Evolutionary conservation across 2,797 vertebrate species (phyloP).

Genomic region (Antennarius maculatus): DNA sequence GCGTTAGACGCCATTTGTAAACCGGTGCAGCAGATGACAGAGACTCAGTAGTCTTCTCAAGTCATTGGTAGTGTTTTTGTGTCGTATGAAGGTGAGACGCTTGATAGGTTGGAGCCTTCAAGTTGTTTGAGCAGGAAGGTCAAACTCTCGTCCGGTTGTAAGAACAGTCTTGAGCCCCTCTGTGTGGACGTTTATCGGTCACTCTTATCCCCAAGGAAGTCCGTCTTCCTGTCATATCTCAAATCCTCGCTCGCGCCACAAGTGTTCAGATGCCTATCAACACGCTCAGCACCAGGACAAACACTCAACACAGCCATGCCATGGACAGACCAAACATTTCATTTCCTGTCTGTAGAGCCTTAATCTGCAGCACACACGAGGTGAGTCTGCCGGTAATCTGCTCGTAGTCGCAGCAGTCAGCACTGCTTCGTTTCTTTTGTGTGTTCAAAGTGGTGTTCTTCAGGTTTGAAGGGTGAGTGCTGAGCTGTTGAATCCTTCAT

Average conservation of each 20-base stretch:
- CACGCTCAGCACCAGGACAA: slow-evolving; percentile 50
- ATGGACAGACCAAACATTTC: slow-evolving; percentile 54
- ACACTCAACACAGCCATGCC: slow-evolving; percentile 26
- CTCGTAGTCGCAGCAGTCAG: slow-evolving; percentile 9
- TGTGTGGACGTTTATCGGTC: slow-evolving; percentile 44
- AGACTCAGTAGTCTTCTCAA: background rate
- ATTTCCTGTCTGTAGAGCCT: slow-evolving; percentile 52
- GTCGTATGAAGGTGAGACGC: slow-evolving; percentile 25
- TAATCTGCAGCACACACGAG: slow-evolving; percentile 37
- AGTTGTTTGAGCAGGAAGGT: slow-evolving; percentile 48
- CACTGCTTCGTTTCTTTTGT: slow-evolving; percentile 2
- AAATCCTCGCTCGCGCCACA: slow-evolving; percentile 20
- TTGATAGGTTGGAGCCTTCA: slow-evolving; percentile 37
- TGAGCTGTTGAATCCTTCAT: slow-evolving; percentile 50
- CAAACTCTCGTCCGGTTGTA: background rate
- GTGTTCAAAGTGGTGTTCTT: slow-evolving; percentile 32
- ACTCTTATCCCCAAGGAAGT: slow-evolving; percentile 56
- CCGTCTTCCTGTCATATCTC: slow-evolving; percentile 50
- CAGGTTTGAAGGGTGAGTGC: slow-evolving; percentile 25
- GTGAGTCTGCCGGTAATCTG: slow-evolving; percentile 30
- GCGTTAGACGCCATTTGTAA: no score
- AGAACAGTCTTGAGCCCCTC: background rate
- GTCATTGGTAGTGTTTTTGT: background rate
- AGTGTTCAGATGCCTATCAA: slow-evolving; percentile 61
- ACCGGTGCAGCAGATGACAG: background rate